phyloP scores from a whole-genome alignment of 2,797 vertebrate genomes.

The Eupleurogrammus muticus region DNA sequence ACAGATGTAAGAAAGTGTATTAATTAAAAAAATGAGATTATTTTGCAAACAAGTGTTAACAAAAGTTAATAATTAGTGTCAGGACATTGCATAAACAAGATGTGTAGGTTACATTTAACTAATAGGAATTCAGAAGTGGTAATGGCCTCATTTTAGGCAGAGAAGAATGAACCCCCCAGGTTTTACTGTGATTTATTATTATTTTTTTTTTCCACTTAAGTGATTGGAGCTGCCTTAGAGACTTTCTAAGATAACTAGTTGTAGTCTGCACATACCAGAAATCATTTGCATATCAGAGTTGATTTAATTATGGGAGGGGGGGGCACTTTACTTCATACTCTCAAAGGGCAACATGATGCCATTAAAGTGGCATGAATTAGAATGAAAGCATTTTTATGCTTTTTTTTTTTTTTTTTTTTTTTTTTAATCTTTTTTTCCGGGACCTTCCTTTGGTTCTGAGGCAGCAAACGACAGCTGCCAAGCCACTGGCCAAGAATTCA shows the following conservation, averaged over 20 bases:
- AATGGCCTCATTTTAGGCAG: conserved; percentile 1
- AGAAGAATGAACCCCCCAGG: conserved; percentile 1
- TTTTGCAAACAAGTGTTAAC: too few species aligned
- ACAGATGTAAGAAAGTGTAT: background rate
- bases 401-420: too few species aligned
- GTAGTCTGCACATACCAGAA: conserved; percentile 9
- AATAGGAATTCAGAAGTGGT: background rate
- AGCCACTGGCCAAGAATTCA: conserved; percentile 17
- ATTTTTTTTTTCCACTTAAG: conserved; percentile 21
- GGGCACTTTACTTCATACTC: conserved; percentile 16
- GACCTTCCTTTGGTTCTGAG: conserved; percentile 5
- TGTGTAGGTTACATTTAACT: conserved; percentile 11
- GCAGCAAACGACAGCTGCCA: conserved; percentile 1
- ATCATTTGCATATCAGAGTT: conserved; percentile 28
- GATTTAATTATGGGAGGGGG: conserved; percentile 40
- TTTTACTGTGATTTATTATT: conserved; percentile 30
- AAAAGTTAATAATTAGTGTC: conserved; percentile 2
- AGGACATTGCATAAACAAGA: conserved; percentile 8
- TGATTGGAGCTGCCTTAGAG: conserved; percentile 27
- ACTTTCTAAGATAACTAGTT: conserved; percentile 25
- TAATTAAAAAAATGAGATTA: too few species aligned
- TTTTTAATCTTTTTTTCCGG: conserved; percentile 14
- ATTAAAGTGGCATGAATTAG: conserved; percentile 28
- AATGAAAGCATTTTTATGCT: conserved; percentile 21
- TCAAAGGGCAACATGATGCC: conserved; percentile 26